Conservation (phyloP, 1,140 invertebrate genomes). For the Pissodes strobi region DNA sequence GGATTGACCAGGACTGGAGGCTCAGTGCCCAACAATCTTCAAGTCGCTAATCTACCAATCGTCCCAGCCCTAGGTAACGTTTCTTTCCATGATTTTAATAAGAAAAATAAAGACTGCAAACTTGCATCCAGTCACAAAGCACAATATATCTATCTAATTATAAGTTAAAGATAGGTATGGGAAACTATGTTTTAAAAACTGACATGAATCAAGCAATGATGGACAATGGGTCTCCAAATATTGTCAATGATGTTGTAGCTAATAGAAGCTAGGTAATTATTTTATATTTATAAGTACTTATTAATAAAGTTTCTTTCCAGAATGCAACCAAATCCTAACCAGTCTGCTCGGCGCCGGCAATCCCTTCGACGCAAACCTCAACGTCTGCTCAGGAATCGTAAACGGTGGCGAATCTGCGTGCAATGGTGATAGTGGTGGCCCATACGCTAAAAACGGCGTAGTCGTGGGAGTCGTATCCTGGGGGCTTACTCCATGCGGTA, state of each 20-base stretch:
- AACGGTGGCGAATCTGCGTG: not conserved
- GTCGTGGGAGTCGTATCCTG: conserved; percentile 76
- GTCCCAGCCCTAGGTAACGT: conserved; percentile 4
- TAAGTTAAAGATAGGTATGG: too few species aligned
- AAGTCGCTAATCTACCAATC: conserved; percentile 16
- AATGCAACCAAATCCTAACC: conserved; percentile 1
- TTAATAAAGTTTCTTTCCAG: conserved; percentile 1
- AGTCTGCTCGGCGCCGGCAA: not conserved
- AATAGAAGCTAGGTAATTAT: too few species aligned
- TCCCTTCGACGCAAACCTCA: conserved; percentile 47
- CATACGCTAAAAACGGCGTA: conserved; percentile 53
- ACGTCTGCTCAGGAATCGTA: not conserved
- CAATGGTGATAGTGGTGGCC: conserved; percentile 9
- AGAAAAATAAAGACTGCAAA: too few species aligned
- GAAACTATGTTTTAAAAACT: too few species aligned
- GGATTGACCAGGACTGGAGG: conserved; percentile 46
- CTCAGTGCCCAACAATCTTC: conserved; percentile 46
- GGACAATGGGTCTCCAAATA: too few species aligned
- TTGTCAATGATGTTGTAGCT: too few species aligned
- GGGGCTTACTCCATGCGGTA: conserved; percentile 72
- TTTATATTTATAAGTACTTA: too few species aligned
- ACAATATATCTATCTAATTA: too few species aligned
- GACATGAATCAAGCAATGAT: too few species aligned
- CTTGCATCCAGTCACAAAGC: too few species aligned
- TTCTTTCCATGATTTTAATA: not conserved